These are phyloP conservation scores for Athalia rosae DNA, from an alignment of 2,888 invertebrate genomes.

Conservation along the genomic window DNA sequence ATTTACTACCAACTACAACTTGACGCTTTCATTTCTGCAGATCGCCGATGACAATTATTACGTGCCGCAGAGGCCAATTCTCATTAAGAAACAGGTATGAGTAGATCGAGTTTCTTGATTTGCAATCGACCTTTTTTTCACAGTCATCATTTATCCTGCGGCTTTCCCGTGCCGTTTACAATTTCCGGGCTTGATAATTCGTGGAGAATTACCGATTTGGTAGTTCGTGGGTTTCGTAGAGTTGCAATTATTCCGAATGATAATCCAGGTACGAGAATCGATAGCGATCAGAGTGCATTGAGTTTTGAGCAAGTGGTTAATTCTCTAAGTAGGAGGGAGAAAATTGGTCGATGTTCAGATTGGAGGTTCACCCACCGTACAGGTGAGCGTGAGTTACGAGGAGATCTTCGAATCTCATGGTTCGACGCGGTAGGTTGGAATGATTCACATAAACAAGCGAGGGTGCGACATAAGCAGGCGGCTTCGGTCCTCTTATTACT, in stretches of 20 bases:
- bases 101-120: too few relatives aligned
- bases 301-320: background rate
- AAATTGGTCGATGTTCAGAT: conserved; percentile 45
- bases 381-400: too few relatives aligned
- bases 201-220: background rate
- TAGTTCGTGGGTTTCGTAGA: background rate
- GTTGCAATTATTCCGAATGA: conserved; percentile 35
- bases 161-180: too few relatives aligned
- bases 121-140: too few relatives aligned
- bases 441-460: conserved; percentile 57
- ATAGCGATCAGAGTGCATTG: conserved; percentile 8
- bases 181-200: too few relatives aligned
- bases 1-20: conserved; percentile 3
- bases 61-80: too few relatives aligned
- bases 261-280: conserved; percentile 14
- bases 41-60: too few relatives aligned
- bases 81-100: too few relatives aligned
- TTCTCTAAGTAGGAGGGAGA: background rate
- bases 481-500: conserved; percentile 57
- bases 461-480: conserved; percentile 53
- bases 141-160: too few relatives aligned
- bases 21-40: too few relatives aligned
- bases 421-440: conserved; percentile 49
- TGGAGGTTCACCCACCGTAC: conserved; percentile 50
- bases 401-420: conserved; percentile 45